Conservation (phyloP, 2,113 vertebrate genomes). For the Strix aluco region DNA sequence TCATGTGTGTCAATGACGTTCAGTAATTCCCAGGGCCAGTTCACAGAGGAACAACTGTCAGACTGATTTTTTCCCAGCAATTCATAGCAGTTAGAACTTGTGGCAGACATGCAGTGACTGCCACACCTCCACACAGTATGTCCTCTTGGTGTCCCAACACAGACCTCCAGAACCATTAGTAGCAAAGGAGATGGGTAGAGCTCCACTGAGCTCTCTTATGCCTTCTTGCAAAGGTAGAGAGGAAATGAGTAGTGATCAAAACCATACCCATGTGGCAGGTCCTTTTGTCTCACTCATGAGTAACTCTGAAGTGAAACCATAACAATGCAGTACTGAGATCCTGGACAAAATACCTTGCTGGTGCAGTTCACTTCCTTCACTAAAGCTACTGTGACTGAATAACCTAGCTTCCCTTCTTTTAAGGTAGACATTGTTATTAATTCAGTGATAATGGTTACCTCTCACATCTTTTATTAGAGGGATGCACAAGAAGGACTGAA, state of each 20-base stretch:
- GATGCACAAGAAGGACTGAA: background rate
- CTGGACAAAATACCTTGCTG: background rate
- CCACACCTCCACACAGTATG: background rate
- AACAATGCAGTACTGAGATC: background rate
- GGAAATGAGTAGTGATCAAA: background rate
- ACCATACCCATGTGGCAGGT: background rate
- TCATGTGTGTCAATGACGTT: background rate
- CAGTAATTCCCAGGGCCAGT: background rate
- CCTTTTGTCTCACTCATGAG: background rate
- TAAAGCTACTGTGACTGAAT: background rate
- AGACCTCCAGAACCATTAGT: background rate
- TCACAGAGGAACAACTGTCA: conserved; percentile 1
- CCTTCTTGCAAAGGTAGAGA: background rate
- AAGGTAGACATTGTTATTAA: background rate
- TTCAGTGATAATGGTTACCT: background rate
- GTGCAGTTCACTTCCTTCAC: background rate
- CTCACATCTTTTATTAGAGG: background rate
- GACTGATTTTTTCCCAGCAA: background rate
- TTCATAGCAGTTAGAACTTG: background rate
- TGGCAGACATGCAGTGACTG: background rate
- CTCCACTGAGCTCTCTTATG: background rate
- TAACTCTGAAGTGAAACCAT: background rate
- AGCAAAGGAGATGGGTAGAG: background rate
- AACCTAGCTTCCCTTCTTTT: background rate
- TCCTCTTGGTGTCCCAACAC: background rate